Evolutionary conservation across 2,888 invertebrate species (phyloP), one percentile per base, ranked within the genome.

Genomic region (Cantharis nigra): DNA sequence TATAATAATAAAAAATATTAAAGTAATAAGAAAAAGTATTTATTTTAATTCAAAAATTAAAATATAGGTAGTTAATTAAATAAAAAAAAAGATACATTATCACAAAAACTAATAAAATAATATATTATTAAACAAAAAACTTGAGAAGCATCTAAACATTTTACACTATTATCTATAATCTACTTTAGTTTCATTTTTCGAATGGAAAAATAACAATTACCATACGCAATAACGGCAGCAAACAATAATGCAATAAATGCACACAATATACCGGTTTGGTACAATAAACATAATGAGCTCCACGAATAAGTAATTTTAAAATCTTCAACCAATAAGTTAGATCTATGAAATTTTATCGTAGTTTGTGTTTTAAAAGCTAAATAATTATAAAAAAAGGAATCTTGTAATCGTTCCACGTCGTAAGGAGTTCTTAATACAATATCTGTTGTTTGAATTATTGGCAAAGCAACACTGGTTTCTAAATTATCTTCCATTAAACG

Each of bases 311-410:
- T 93, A 65, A 98, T 89, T 88, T 96, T 95, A 87, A 99, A 96
- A 88, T 97, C 96, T 89, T 97, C 96, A 85, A 99, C 98, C 0
- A 98, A 97, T 79, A 99, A 90, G 90, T 98, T 98, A 18, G 89
- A 92, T 88, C 96, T 95, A 1, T 92, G 91, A 74, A 98, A 92
- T 10, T 93, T 90, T 74, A 99, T 91, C 0, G 98, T 97, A 0
- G 97, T 96, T 74, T 99, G 93, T 0, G 98, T 99, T 82, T 94
- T 93, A 0, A 96, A 96, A 87, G 99, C 99, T 85, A 99, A 91
- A 87, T 99, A 99, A 3, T 99, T 99, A 87, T 92, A 96, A 83
- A 97, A 95, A 1, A 96, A 88, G 69, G 91, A 91, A 86, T 97
- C 95, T 0, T 94, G 90, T 23, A 93, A 89, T 69, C 96, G 91